Percentiles rank a stretch among this genome's conserved stretches.
Conservation (phyloP, 1,140 invertebrate species). For the Phymastichus coffea region DNA sequence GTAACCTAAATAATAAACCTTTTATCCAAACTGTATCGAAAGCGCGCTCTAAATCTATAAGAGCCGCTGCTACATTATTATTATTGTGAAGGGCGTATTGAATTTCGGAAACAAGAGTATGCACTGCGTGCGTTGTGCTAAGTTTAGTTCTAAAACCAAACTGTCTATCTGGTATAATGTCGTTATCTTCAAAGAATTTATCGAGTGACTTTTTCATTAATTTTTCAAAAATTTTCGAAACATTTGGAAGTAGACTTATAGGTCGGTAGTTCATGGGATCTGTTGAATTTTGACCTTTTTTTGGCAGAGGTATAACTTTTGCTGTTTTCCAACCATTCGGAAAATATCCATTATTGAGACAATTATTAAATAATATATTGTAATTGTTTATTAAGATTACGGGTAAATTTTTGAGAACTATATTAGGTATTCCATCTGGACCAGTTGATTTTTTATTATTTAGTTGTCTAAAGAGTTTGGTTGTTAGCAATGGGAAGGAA, state of each 20-base stretch:
- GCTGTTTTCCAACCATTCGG: slow-evolving; percentile 27
- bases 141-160: slow-evolving; percentile 30
- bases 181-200: neutral
- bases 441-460: slow-evolving; percentile 31
- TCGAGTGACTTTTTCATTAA: slow-evolving; percentile 4
- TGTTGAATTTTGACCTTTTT: slow-evolving; percentile 20
- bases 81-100: neutral
- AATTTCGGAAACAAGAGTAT: slow-evolving; percentile 21
- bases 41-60: neutral
- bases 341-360: slow-evolving; percentile 24
- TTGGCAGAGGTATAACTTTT: slow-evolving; percentile 28
- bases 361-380: slow-evolving; percentile 26
- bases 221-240: neutral
- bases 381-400: neutral
- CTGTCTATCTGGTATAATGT: slow-evolving; percentile 22
- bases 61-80: neutral
- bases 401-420: slow-evolving; percentile 27
- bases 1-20: neutral
- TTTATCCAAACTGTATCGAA: neutral
- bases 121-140: slow-evolving; percentile 21
- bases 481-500: too few species aligned
- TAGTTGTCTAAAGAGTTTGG: slow-evolving; percentile 8
- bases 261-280: slow-evolving; percentile 23
- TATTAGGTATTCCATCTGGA: slow-evolving; percentile 27
- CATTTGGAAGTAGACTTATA: slow-evolving; percentile 21